Conservation (phyloP, 2,888 invertebrate species). For the Congeria kusceri region DNA sequence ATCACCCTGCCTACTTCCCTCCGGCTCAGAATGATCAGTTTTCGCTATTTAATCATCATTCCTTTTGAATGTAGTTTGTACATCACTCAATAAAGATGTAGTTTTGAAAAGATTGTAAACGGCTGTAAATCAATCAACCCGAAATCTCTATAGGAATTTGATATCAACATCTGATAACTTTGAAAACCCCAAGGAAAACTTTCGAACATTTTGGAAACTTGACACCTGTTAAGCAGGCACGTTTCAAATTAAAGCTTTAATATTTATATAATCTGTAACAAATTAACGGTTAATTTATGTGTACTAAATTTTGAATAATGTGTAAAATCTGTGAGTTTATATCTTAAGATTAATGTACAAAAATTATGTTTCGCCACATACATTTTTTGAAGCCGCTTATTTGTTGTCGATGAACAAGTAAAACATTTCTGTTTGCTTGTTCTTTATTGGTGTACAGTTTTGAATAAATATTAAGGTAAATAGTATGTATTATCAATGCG, state of each 20-base stretch:
- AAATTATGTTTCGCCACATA: too few species aligned
- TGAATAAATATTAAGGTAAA: too few species aligned
- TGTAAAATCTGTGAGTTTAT: neutral
- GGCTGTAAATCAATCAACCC: constrained; percentile 62
- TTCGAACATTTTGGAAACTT: constrained; percentile 44
- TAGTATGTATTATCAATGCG: too few species aligned
- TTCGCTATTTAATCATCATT: constrained; percentile 56
- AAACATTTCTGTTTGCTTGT: too few species aligned
- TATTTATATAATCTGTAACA: constrained; percentile 36
- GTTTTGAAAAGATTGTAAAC: constrained; percentile 59
- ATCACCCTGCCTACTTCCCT: constrained; percentile 38
- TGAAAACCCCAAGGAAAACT: constrained; percentile 30
- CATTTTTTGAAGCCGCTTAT: too few species aligned
- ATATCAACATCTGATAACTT: constrained; percentile 46
- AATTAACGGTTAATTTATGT: constrained; percentile 34
- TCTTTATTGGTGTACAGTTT: too few species aligned
- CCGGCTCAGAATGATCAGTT: constrained; percentile 33
- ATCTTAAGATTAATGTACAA: too few species aligned
- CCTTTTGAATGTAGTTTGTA: constrained; percentile 54
- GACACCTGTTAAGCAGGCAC: constrained; percentile 46
- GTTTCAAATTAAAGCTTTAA: constrained; percentile 37
- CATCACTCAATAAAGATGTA: constrained; percentile 51
- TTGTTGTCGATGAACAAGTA: too few species aligned
- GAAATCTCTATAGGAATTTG: constrained; percentile 55
- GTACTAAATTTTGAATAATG: constrained; percentile 14